Base-by-base conservation (phyloP, 2,797 vertebrate genomes). In the Coluber constrictor region DNA sequence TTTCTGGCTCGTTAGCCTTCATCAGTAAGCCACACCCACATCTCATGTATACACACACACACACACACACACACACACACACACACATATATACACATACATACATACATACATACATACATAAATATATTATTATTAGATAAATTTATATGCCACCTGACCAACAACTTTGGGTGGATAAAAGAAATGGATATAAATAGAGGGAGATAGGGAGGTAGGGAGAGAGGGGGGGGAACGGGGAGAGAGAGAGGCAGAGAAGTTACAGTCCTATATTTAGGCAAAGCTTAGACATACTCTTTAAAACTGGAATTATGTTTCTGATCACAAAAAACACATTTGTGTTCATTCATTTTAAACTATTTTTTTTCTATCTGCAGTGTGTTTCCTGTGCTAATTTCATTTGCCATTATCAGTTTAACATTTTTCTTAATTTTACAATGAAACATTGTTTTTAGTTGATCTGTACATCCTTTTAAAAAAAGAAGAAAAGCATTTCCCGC, bases 311-410 rank as follows among this genome's bases (percentile, higher is more conserved):
- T 57, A 29, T 86, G 5, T 79, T 20, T 25, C 55, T 29, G 16
- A 94, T 20, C 20, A 93, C 86, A 47, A 61, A 37, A 25, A 90
- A 57, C 32, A 56, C 57, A 91, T 90, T 83, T 89, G 74, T n/a
- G 90, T 61, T 47, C 91, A 91, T 91, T 91, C 86, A 89, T 66
- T 91, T 59, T 89, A n/a, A 18, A 57, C 16, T 55, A 79, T 70
- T 55, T 91, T 37, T 37, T 88, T 93, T 89, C 43, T 86, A 18
- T 86, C 47, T 91, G 56, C 70, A 79, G 4, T 57, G 32, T 56
- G 12, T n/a, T 92, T 92, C 51, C 54, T 88, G 54, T 90, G 93
- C 93, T 18, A 87, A 89, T 95, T 95, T 94, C 86, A 90, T 54
- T 86, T 91, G 90, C 4, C 86, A 87, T 61, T 12, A 89, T 90